Conservation (phyloP, 2,888 invertebrate genomes). For the Gymnocheta viridis region DNA sequence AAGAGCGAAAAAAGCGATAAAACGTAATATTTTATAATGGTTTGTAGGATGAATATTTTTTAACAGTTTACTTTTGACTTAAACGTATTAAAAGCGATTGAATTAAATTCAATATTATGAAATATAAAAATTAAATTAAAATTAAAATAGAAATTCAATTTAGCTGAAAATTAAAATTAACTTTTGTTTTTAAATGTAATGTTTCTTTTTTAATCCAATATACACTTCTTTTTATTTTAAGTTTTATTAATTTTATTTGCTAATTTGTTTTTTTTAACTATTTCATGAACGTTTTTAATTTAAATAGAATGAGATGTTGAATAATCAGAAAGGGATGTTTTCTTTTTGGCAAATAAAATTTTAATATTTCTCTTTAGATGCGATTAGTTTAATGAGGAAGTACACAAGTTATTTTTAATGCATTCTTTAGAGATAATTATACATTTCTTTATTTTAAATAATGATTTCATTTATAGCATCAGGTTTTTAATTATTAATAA, state of each 20-base stretch:
- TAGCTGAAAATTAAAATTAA: conserved; percentile 38
- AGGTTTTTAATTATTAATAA: conserved; percentile 26
- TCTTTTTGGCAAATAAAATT: conserved; percentile 14
- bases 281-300: conserved; percentile 11
- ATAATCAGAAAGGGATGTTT: neutral
- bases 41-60: conserved; percentile 44
- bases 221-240: conserved; percentile 42
- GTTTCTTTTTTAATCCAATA: conserved; percentile 32
- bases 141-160: conserved; percentile 51
- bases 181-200: conserved; percentile 32
- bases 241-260: conserved; percentile 43
- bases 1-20: conserved; percentile 13
- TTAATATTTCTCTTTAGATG: neutral
- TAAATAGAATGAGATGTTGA: neutral
- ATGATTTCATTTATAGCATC: conserved; percentile 40
- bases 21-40: conserved; percentile 8
- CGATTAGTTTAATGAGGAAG: conserved; percentile 39
- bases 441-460: conserved; percentile 22
- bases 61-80: conserved; percentile 43
- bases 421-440: conserved; percentile 12
- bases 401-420: conserved; percentile 32
- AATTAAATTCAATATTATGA: conserved; percentile 64
- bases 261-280: conserved; percentile 52
- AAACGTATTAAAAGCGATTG: conserved; percentile 52
- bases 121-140: conserved; percentile 48